Evolutionary conservation across 2,113 vertebrate genomes (phyloP).

Genomic region (Lagopus leucura): DNA sequence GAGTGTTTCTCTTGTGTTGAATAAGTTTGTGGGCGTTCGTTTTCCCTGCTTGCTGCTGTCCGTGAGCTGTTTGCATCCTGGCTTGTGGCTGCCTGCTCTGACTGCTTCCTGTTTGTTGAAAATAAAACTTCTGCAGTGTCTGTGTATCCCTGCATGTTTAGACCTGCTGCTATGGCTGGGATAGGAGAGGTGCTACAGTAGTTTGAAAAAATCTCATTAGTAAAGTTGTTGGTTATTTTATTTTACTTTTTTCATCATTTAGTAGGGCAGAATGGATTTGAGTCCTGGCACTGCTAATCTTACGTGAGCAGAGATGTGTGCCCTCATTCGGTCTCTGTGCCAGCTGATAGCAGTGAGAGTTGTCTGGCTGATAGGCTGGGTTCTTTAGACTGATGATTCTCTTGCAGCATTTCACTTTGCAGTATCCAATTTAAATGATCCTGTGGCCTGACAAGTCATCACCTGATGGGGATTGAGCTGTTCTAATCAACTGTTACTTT

Average conservation of each 20-base stretch:
- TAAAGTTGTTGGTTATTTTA: not conserved
- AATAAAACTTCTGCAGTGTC: not conserved
- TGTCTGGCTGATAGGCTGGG: not conserved
- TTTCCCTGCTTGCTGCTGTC: not conserved
- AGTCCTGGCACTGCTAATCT: not conserved
- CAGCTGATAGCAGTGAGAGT: not conserved
- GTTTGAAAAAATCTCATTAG: not conserved
- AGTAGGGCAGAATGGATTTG: not conserved
- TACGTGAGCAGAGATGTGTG: not conserved
- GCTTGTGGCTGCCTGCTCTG: not conserved
- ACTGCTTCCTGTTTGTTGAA: not conserved
- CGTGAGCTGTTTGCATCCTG: not conserved
- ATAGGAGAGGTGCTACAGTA: not conserved
- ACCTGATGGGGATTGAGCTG: not conserved
- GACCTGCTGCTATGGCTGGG: not conserved
- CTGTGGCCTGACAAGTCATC: not conserved
- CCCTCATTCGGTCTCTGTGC: not conserved
- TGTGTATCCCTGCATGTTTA: not conserved
- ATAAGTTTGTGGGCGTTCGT: not conserved
- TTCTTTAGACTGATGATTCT: not conserved
- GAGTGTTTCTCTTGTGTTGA: not conserved
- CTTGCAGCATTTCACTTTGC: not conserved
- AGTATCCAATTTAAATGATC: not conserved
- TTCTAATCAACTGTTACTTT: not conserved
- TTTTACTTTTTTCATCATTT: not conserved